A percentile compares a stretch with the other conserved stretches of the same genome.
Evolutionary conservation across 2,113 vertebrate species (phyloP).

Genomic region (Camarhynchus parvulus): DNA sequence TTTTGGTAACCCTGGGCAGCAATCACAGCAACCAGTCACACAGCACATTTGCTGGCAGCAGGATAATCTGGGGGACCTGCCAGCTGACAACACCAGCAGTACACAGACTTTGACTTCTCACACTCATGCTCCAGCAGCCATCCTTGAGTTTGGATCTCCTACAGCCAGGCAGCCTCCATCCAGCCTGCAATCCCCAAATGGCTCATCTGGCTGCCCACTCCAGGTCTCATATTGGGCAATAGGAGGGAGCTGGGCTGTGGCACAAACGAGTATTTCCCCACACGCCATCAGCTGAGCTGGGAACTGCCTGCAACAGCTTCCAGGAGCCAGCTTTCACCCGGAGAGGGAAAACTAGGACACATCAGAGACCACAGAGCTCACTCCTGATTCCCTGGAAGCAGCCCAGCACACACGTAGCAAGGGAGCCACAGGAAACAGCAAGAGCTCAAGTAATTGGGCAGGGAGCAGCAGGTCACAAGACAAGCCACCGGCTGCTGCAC

Average conservation of each 20-base stretch:
- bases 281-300: not conserved
- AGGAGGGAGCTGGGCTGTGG: not conserved
- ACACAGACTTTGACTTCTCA: accelerated
- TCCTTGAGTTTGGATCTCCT: not conserved
- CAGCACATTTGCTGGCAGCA: not conserved
- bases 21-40: not conserved
- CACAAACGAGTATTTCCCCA: not conserved
- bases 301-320: not conserved
- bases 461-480: slow-evolving; percentile 30
- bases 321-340: not conserved
- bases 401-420: not conserved
- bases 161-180: not conserved
- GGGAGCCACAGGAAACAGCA: not conserved
- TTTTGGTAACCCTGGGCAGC: not conserved
- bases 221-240: not conserved
- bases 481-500: not conserved
- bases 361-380: not conserved
- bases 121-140: not conserved
- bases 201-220: not conserved
- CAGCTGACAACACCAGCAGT: not conserved
- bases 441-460: not conserved
- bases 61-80: not conserved
- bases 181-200: not conserved
- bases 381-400: not conserved
- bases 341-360: not conserved